Evolutionary conservation across 2,888 invertebrate species (phyloP).

Genomic region (Trichogramma evanescens): DNA sequence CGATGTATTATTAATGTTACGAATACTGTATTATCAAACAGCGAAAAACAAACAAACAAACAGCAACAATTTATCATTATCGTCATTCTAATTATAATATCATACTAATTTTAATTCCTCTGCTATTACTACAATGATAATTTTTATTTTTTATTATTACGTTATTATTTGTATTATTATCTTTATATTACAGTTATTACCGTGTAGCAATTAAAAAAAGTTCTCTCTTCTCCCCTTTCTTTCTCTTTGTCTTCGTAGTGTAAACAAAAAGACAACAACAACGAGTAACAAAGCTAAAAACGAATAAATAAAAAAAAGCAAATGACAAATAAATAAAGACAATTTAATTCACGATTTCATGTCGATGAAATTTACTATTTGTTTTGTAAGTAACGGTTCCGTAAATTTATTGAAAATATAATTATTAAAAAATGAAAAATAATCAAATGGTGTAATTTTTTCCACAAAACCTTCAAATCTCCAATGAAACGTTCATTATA

Average conservation of each 20-base stretch:
- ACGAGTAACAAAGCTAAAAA: conserved; percentile 13
- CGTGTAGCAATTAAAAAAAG: conserved; percentile 18
- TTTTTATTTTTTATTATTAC: conserved; percentile 5
- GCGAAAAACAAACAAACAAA: neutral
- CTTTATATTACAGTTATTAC: conserved; percentile 9
- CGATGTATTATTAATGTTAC: conserved; percentile 45
- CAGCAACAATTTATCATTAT: conserved; percentile 17
- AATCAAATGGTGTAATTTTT: conserved; percentile 8
- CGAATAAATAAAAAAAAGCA: no score
- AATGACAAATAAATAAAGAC: no score
- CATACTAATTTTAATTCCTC: conserved; percentile 5
- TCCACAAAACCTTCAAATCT: no score
- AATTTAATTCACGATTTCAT: no score
- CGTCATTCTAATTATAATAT: conserved; percentile 8
- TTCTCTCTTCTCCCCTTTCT: conserved; percentile 6
- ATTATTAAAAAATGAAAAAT: conserved; percentile 38
- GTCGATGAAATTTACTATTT: conserved; percentile 36
- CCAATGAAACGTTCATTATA: no score
- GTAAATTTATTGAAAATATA: conserved; percentile 30
- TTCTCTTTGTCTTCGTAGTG: no score
- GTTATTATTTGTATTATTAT: conserved; percentile 1
- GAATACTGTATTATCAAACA: conserved; percentile 22
- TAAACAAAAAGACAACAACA: no score
- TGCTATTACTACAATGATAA: conserved; percentile 5
- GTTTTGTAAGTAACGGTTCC: conserved; percentile 45